These are phyloP conservation scores for Wiebesia pumilae DNA, from an alignment of 1,140 invertebrate genomes.

Conservation along the genomic window DNA sequence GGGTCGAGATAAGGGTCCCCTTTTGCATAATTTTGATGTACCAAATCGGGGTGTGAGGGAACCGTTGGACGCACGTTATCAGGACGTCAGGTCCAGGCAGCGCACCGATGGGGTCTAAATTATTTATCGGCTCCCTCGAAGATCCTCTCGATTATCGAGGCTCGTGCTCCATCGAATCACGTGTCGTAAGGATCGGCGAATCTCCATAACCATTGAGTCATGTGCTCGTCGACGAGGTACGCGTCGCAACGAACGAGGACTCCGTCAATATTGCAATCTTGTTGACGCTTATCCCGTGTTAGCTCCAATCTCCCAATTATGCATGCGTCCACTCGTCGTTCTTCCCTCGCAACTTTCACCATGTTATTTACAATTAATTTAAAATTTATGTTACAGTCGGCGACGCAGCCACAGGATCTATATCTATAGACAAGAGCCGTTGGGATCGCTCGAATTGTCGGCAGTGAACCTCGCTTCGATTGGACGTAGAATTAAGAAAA, in stretches of 20 bases:
- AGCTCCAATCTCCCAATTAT: too few species aligned
- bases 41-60: neutral
- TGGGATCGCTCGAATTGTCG: too few species aligned
- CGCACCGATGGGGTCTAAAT: constrained; percentile 46
- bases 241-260: too few species aligned
- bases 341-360: neutral
- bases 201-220: neutral
- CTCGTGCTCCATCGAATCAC: constrained; percentile 25
- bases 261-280: neutral
- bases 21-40: constrained; percentile 58
- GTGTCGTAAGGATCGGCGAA: neutral
- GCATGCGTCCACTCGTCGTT: too few species aligned
- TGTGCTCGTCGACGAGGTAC: too few species aligned
- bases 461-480: too few species aligned
- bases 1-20: constrained; percentile 11
- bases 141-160: constrained; percentile 35
- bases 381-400: neutral
- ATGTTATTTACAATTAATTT: neutral
- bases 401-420: neutral
- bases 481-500: too few species aligned
- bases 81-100: constrained; percentile 22
- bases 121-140: constrained; percentile 55
- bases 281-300: too few species aligned
- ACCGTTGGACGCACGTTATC: neutral
- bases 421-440: neutral